A percentile compares a stretch with the other conserved stretches of the same genome.
phyloP scores from a whole-genome alignment of 2,113 vertebrate genomes.

The Phocoena phocoena region DNA sequence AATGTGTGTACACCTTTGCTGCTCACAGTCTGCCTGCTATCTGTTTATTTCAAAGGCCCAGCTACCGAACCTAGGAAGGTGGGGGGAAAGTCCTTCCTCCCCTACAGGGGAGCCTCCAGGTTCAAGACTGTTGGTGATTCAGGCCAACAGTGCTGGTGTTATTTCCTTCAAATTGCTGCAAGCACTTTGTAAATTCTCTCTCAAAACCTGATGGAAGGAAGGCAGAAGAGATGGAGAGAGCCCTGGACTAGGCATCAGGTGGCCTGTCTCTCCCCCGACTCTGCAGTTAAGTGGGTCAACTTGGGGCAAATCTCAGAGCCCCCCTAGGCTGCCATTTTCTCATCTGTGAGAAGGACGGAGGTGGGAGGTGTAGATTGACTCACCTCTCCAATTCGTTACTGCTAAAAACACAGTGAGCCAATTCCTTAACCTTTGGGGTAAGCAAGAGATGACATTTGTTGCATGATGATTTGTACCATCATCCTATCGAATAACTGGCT shows the following conservation, averaged over 20 bases:
- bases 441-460: neutral
- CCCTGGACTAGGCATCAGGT: neutral
- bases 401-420: neutral
- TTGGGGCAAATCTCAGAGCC: too few relatives aligned
- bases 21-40: neutral
- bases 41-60: neutral
- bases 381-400: neutral
- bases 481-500: neutral
- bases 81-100: neutral
- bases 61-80: neutral
- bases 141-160: neutral
- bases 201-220: neutral
- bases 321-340: neutral
- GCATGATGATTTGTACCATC: neutral
- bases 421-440: neutral
- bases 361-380: rapidly evolving
- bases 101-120: neutral
- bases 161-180: neutral
- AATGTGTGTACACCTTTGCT: neutral
- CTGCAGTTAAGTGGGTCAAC: neutral
- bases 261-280: rapidly evolving
- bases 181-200: neutral
- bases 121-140: neutral
- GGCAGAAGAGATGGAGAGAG: neutral
- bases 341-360: neutral